These are phyloP conservation scores for Coboldia fuscipes DNA, from an alignment of 1,140 invertebrate species.

Conservation along the genomic window DNA sequence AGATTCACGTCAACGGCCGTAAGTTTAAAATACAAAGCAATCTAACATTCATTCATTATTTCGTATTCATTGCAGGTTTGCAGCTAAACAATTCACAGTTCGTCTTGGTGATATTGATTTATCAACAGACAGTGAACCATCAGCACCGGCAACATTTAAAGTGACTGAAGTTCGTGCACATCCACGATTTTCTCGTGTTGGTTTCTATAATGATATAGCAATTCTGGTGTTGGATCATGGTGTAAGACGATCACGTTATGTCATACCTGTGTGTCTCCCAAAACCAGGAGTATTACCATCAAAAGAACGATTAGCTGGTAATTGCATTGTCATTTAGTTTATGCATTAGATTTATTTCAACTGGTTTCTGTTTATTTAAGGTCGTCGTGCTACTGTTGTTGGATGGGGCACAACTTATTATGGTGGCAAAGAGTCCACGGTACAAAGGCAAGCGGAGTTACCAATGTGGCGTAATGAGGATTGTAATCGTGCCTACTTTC, in stretches of 20 bases:
- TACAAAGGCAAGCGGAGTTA: constrained; percentile 59
- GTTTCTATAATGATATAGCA: constrained; percentile 85
- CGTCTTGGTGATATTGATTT: constrained; percentile 75
- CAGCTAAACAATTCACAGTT: constrained; percentile 67
- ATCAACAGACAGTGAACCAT: constrained; percentile 57
- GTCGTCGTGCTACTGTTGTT: constrained; percentile 54
- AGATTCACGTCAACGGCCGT: constrained; percentile 71
- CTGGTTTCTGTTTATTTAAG: not conserved
- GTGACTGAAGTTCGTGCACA: constrained; percentile 60
- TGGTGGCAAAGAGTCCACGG: constrained; percentile 63
- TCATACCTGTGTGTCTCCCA: constrained; percentile 75
- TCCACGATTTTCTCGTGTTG: constrained; percentile 57
- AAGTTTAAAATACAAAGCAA: constrained; percentile 19
- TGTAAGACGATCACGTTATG: constrained; percentile 57
- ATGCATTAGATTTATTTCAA: not conserved
- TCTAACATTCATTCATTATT: not conserved
- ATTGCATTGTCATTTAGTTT: not conserved
- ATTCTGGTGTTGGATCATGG: constrained; percentile 29
- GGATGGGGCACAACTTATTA: constrained; percentile 83
- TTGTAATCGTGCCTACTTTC: constrained; percentile 75
- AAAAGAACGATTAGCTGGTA: constrained; percentile 15
- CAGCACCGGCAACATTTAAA: constrained; percentile 48
- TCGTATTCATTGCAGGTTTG: constrained; percentile 36
- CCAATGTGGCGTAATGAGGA: constrained; percentile 83
- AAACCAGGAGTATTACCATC: constrained; percentile 13